Base-by-base conservation (phyloP, 2,888 invertebrate species). In the Campaea margaritaria region DNA sequence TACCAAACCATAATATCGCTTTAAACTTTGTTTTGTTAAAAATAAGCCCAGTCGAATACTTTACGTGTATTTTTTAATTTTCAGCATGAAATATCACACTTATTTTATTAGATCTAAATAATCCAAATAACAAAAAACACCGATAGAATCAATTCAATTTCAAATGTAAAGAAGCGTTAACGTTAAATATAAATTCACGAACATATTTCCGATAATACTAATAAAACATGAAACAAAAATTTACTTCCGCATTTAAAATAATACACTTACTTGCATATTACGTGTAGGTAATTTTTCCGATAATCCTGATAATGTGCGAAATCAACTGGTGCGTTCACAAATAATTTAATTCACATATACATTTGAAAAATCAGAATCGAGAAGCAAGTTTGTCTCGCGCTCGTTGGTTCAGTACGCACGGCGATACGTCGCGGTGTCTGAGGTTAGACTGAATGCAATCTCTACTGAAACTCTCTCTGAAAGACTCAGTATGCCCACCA, bases 191-290 rank as follows among this genome's bases (percentile, higher is more conserved):
- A 31, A 9, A 3, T 31, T 31, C 10, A 7, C 9, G 10, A 9
- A 1, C 31, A 10, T 31, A 9, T 31, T 31, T 10, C 12, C 12
- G 12, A n/a, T n/a, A 36, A 5, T 36, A 11, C 36, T 1, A n/a
- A 12, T 4, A n/a, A 36, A 38, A 27, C 11, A 10, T 34, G 12
- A 4, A 36, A 44, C 14, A 10, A 21, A 44, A n/a, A 15, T 21
- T 9, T 10, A 36, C 36, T 15, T 34, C n/a, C 5, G 15, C 31
- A 14, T 44, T 36, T 36, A 38, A 14, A 45, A 38, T 45, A 27
- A 47, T n/a, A n/a, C n/a, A 56, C 60, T 56, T 31, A 61, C 60
- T 56, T 39, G 60, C 60, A 61, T 61, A 47, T 11, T 61, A 36
- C 44, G 31, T 36, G 21, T 5, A 21, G 21, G 21, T 21, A 3